phyloP scores from a whole-genome alignment of 2,888 invertebrate genomes.

The Lottia gigantea region DNA sequence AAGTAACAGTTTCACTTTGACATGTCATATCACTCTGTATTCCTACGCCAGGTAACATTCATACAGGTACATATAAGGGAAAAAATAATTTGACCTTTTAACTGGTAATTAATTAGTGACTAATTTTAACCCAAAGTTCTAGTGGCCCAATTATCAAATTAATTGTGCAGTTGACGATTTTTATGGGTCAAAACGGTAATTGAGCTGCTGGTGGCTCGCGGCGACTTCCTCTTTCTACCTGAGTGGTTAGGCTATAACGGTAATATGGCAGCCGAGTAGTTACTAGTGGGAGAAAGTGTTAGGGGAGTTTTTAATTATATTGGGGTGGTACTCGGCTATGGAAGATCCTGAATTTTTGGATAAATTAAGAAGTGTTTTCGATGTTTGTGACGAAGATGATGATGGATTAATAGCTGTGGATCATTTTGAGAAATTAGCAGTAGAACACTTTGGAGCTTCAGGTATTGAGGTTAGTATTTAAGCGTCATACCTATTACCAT shows the following conservation, averaged over 20 bases:
- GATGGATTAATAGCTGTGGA: constrained; percentile 62
- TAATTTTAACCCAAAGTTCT: no score
- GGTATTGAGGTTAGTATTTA: constrained; percentile 43
- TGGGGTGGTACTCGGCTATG: constrained; percentile 31
- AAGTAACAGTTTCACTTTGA: no score
- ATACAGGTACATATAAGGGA: no score
- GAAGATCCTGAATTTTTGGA: constrained; percentile 44
- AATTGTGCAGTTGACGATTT: no score
- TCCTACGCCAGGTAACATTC: no score
- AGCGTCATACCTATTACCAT: no score
- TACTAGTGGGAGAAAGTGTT: neutral
- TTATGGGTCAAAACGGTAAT: no score
- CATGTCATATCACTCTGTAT: no score
- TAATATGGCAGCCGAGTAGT: constrained; percentile 8
- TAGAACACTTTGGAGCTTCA: constrained; percentile 63
- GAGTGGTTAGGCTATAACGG: constrained; percentile 4
- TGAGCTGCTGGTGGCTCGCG: neutral
- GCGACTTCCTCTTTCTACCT: constrained; percentile 3
- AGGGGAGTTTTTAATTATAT: constrained; percentile 1
- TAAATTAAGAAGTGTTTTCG: constrained; percentile 59
- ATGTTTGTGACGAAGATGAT: constrained; percentile 61
- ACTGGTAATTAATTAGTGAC: no score
- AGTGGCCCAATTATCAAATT: no score
- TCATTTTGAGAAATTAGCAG: constrained; percentile 56
- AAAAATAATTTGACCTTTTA: no score